Evolutionary conservation across 2,113 vertebrate species (phyloP), one percentile per base, ranked within the genome.

Genomic region (Brachionichthys hirsutus): DNA sequence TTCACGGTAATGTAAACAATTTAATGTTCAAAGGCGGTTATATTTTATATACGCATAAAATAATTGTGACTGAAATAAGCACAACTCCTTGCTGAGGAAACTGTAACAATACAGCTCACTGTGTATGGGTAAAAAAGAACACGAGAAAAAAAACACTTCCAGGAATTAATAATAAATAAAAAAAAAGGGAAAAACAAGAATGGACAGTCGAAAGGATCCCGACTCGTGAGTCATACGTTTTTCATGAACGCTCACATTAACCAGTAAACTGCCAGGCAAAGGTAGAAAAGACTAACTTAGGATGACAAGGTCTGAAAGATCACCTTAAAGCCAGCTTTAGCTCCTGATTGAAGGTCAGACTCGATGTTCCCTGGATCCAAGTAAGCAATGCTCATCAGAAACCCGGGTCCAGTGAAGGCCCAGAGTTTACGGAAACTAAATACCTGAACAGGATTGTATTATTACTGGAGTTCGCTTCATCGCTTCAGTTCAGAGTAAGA

Each of bases 371-470:
- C 97, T 0, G 97, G 97, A 75, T 99, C 97, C 66, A 99, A 80
- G 75, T 99, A 99, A n/a, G 97, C 96, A 0, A 99, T 99, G 89
- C 97, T 99, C 97, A 99, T 99, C 60, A 99, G 91, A 73, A 99
- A 99, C 0, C 97, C 97, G 0, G 97, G 97, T 17, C 96, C 97
- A 0, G 96, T 99, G 83, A 99, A 99, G 2, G 97, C 97, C 97
- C 97, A 99, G n/a, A 99, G 95, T 80, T 99, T 99, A 34, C 96
- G 93, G 68, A 98, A 95, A 75, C 95, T 99, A 50, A 99, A 99
- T 0, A 83, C 16, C 92, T 93, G 52, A 17, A 60, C 0, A 24
- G 30, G 46, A 16, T 35, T 22, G 3, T 6, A 12, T 11, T 19
- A 40, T 4, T 38, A 34, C 8, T 18, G 11, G 30, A 51, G 8